Evolutionary conservation across 2,888 invertebrate species (phyloP), one percentile per base, ranked within the genome.

Genomic region (Pardosa pseudoannulata): DNA sequence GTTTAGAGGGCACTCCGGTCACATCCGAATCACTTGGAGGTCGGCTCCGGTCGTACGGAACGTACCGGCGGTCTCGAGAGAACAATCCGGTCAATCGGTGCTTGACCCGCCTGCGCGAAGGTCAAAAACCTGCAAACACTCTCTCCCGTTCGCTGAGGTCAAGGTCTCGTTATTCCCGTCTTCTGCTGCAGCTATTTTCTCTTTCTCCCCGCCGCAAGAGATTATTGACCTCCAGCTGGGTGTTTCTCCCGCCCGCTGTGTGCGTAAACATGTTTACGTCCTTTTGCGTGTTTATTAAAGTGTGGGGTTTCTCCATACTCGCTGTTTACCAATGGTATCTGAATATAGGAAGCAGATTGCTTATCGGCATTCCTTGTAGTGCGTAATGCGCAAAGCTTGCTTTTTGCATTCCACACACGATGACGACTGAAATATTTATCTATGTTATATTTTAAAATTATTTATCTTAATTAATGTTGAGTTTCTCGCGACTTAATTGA

Each of bases 71-170:
- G 19, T 23, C 23, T 23, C 23, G 1, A 19, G 16, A 56, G 56
- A 23, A 23, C 56, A 23, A 16, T 19, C 23, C 56, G 56, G 56
- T 56, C 56, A 56, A 56, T 56, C 56, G 56, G 56, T 56, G 19
- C 11, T 56, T 56, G 56, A 3, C 23, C 56, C 46, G 9, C 16
- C 16, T 13, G 5, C 11, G 23, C 1, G 23, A 23, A 56, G 23
- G 56, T 56, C 56, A 56, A 56, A 56, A 56, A 56, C 56, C 56
- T 3, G 56, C 23, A 56, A 56, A 56, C 56, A 56, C 56, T 56
- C 56, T 56, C 56, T 1, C 56, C 11, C 3, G 3, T 19, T 1
- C 23, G 7, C 23, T 23, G 56, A 23, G 23, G 56, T 56, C 56
- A 56, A 56, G 56, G 56, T 56, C 56, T 56, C 23, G 5, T 56